These are phyloP conservation scores for Syngnathus rostellatus DNA, from an alignment of 2,797 vertebrate species.

Conservation along the genomic window DNA sequence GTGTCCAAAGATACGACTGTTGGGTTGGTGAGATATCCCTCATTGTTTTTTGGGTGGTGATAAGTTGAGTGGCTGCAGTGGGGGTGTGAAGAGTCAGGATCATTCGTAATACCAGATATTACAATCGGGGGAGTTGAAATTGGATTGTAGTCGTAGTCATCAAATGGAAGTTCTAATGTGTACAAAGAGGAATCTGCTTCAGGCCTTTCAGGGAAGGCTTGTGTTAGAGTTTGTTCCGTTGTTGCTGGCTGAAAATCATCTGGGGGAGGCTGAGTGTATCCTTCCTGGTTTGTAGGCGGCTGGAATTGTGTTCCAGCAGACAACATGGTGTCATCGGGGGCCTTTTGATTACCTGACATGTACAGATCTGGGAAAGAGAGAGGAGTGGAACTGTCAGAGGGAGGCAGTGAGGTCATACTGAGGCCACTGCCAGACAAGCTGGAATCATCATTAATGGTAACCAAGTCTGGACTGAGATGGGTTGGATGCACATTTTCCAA, in stretches of 20 bases:
- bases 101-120: slow-evolving; percentile 9
- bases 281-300: slow-evolving; percentile 39
- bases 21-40: slow-evolving; percentile 10
- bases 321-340: slow-evolving; percentile 29
- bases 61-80: slow-evolving; percentile 8
- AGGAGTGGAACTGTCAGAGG: slow-evolving; percentile 27
- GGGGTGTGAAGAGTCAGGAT: slow-evolving; percentile 8
- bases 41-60: slow-evolving; percentile 7
- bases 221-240: slow-evolving; percentile 6
- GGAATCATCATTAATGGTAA: slow-evolving; percentile 15
- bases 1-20: slow-evolving; percentile 9
- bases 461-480: slow-evolving; percentile 5
- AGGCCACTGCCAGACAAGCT: slow-evolving; percentile 25
- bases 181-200: slow-evolving; percentile 9
- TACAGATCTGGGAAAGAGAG: not conserved
- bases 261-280: slow-evolving; percentile 19
- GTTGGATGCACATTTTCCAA: slow-evolving; percentile 15
- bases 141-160: slow-evolving; percentile 43
- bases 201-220: slow-evolving; percentile 16
- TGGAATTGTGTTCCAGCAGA: slow-evolving; percentile 47
- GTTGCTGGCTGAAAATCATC: slow-evolving; percentile 19
- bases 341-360: slow-evolving; percentile 44
- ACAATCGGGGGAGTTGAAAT: slow-evolving; percentile 14
- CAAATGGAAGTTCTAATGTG: slow-evolving; percentile 10
- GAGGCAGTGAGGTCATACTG: slow-evolving; percentile 26